Base-by-base conservation (phyloP, 2,888 invertebrate genomes). In the Conops quadrifasciatus region DNA sequence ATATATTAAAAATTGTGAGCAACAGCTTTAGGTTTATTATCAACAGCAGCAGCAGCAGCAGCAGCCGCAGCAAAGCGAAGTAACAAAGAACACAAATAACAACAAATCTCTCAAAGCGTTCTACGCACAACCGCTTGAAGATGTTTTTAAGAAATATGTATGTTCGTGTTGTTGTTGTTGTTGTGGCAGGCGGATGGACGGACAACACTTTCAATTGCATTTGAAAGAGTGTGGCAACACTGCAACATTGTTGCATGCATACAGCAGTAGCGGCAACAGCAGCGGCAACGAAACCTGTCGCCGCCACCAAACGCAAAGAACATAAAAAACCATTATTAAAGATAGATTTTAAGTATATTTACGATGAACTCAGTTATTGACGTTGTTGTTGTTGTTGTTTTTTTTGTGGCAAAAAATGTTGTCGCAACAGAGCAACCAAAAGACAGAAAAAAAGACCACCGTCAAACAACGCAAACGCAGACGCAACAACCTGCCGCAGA, bases 1-100 rank as follows among this genome's bases (percentile, higher is more conserved):
- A 58, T 58, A 26, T 58, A 58, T 58, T 58, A 58, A 58, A 58
- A 58, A 28, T 67, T 47, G 45, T 58, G 26, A 47, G 26, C 43
- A 66, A 53, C 16, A 66, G 16, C 3, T 30, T n/a, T 11, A 53
- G 9, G 30, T n/a, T 45, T 63, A 24, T 26, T 24, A 24, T 49
- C 16, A 7, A 0, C 47, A 3, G 36, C 36, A 21, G 36, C 43
- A 62, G 19, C 15, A 26, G 19, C 16, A 11, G 65, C n/a, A n/a
- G n/a, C n/a, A n/a, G n/a, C n/a, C n/a, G n/a, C n/a, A n/a, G n/a
- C n/a, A n/a, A n/a, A n/a, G n/a, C n/a, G n/a, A n/a, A n/a, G n/a
- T n/a, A n/a, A n/a, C n/a, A n/a, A n/a, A n/a, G n/a, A n/a, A n/a
- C n/a, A n/a, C n/a, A n/a, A n/a, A n/a, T n/a, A n/a, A n/a, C n/a